Conservation (phyloP, 2,888 invertebrate species). For the Stenurella melanura region DNA sequence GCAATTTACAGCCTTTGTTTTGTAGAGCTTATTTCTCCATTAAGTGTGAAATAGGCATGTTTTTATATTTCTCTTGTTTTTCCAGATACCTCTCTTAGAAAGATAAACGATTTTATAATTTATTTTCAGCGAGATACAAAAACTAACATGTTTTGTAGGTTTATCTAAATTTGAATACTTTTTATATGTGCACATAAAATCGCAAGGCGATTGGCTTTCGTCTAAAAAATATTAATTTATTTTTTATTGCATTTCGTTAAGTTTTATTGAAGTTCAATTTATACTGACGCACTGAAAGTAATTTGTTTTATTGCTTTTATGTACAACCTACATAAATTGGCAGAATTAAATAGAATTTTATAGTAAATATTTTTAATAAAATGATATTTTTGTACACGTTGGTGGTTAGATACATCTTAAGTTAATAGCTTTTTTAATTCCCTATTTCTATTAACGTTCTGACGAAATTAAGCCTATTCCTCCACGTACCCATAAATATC, state of each 20-base stretch:
- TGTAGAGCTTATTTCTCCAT: slow-evolving; percentile 43
- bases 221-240: not conserved
- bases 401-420: too few relatives aligned
- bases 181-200: not conserved
- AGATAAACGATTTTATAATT: slow-evolving; percentile 44
- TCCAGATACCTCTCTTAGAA: slow-evolving; percentile 16
- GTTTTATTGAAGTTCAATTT: not conserved
- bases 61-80: slow-evolving; percentile 38
- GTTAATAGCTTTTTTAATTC: too few relatives aligned
- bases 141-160: slow-evolving; percentile 13
- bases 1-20: slow-evolving; percentile 34
- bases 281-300: not conserved
- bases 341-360: too few relatives aligned
- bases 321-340: not conserved
- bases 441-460: too few relatives aligned
- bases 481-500: too few relatives aligned
- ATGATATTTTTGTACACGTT: too few relatives aligned
- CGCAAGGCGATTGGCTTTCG: not conserved
- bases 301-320: not conserved
- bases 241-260: not conserved
- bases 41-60: slow-evolving; percentile 35
- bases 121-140: slow-evolving; percentile 22
- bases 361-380: too few relatives aligned
- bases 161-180: slow-evolving; percentile 9
- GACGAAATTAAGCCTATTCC: too few relatives aligned